Percentiles rank a stretch among this genome's conserved stretches.
These are phyloP conservation scores for Synergus japonicus DNA, from an alignment of 2,888 invertebrate species.

Conservation along the genomic window DNA sequence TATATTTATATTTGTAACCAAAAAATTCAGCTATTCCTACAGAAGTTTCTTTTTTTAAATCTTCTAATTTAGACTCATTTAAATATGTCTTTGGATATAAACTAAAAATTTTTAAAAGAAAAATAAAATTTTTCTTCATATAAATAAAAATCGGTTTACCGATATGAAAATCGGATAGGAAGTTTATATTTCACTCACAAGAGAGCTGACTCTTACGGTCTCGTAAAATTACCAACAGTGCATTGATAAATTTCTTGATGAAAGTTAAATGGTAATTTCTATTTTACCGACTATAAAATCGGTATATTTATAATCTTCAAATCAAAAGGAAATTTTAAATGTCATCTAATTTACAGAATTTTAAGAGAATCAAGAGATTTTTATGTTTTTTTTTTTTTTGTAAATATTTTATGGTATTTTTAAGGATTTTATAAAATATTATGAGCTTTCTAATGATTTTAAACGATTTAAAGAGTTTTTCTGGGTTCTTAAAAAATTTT, in stretches of 20 bases:
- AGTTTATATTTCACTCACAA: constrained; percentile 13
- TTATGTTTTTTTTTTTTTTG: no score
- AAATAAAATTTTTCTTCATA: no score
- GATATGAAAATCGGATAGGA: not conserved
- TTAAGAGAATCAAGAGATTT: no score
- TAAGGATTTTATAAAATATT: no score
- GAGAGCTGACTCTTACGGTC: constrained; percentile 11
- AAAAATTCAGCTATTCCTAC: no score
- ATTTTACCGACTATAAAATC: constrained; percentile 12
- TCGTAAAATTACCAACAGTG: not conserved
- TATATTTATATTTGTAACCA: no score
- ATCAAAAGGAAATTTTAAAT: no score
- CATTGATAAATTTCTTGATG: not conserved
- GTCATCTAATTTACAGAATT: no score
- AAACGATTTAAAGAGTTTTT: no score
- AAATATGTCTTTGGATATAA: not conserved
- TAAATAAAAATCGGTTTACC: not conserved
- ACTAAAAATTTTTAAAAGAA: not conserved
- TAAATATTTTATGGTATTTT: no score
- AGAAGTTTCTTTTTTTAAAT: not conserved
- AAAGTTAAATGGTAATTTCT: not conserved
- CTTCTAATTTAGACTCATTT: not conserved
- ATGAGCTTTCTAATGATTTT: no score
- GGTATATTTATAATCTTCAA: not conserved
- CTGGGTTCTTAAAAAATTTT: no score